Conservation (phyloP, 2,888 invertebrate species). For the Mamestra brassicae region DNA sequence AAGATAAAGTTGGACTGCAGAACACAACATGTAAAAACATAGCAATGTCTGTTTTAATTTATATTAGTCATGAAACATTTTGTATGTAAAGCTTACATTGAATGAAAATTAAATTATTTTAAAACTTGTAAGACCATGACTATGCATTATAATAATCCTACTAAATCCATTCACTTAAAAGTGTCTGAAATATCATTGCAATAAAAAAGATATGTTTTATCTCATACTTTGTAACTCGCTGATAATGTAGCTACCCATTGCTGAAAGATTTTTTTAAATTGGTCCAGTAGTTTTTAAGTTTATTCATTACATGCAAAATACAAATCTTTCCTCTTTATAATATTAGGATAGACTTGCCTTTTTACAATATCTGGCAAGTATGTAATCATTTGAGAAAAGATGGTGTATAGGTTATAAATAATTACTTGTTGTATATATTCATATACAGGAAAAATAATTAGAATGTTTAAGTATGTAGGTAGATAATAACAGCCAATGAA, state of each 20-base stretch:
- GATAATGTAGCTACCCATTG: too few relatives aligned
- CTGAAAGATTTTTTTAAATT: too few relatives aligned
- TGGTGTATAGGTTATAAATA: background rate
- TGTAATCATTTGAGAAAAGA: conserved; percentile 1
- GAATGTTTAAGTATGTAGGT: background rate
- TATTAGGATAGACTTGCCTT: background rate
- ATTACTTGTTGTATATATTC: background rate
- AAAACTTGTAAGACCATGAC: conserved; percentile 14
- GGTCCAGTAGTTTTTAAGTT: too few relatives aligned
- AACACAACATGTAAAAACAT: conserved; percentile 57
- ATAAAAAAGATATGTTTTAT: background rate
- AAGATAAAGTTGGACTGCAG: conserved; percentile 47
- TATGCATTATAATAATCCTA: conserved; percentile 9
- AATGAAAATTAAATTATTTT: conserved; percentile 21
- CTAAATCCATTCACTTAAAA: background rate
- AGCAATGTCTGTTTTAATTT: conserved; percentile 36
- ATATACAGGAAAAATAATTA: conserved; percentile 2
- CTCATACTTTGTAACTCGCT: background rate
- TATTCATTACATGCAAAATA: too few relatives aligned
- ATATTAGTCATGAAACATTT: conserved; percentile 37
- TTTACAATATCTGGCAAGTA: background rate
- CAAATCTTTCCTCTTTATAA: too few relatives aligned
- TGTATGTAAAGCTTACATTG: conserved; percentile 26
- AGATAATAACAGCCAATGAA: conserved; percentile 11
- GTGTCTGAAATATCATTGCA: background rate